Evolutionary conservation across 2,797 vertebrate genomes (phyloP).

Genomic region (Onychomys leucogaster): DNA sequence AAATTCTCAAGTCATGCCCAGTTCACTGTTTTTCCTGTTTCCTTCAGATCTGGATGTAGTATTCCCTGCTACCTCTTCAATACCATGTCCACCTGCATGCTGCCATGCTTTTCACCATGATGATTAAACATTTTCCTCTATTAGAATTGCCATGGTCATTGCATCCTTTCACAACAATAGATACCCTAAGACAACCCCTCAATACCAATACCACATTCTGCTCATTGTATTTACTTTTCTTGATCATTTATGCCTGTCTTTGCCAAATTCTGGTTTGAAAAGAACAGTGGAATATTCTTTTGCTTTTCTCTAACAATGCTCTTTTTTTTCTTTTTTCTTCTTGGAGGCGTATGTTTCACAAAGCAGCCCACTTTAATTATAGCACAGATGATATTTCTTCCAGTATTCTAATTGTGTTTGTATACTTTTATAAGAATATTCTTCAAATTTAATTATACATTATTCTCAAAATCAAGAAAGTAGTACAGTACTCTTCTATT

Average conservation of each 20-base stretch:
- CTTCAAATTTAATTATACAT: not conserved
- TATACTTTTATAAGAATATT: not conserved
- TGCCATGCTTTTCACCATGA: not conserved
- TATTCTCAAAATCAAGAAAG: not conserved
- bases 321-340: not conserved
- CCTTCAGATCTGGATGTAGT: not conserved
- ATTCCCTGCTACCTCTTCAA: not conserved
- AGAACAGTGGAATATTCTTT: not conserved
- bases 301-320: not conserved
- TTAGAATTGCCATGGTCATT: not conserved
- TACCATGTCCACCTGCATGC: not conserved
- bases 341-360: not conserved
- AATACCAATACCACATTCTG: not conserved
- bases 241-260: not conserved
- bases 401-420: not conserved
- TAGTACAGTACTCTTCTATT: not conserved
- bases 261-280: conserved; percentile 31
- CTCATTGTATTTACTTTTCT: not conserved
- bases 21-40: not conserved
- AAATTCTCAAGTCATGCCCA: not conserved
- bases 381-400: not conserved
- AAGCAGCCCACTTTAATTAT: not conserved
- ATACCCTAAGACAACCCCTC: not conserved
- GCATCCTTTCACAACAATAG: not conserved
- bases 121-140: not conserved